A percentile compares a stretch with the other conserved stretches of the same genome.
These are phyloP conservation scores for Propithecus deckenii DNA, from an alignment of 2,797 vertebrate species.

Conservation along the genomic window DNA sequence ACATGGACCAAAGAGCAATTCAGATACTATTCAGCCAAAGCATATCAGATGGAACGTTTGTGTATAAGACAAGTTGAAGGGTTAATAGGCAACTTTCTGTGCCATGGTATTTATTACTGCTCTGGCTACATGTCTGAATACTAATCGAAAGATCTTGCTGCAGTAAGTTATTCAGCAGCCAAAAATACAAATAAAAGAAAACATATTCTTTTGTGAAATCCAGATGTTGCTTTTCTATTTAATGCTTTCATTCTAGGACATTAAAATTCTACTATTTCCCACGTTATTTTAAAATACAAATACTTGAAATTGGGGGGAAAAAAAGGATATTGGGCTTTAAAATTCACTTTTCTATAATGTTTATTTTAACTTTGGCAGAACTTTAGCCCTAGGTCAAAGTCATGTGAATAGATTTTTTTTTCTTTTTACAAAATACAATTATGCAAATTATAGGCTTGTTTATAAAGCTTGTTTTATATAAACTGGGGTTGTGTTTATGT, in stretches of 20 bases:
- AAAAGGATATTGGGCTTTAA: not conserved
- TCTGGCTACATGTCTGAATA: conserved; percentile 46
- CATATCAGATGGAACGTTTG: not conserved
- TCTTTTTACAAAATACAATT: conserved; percentile 43
- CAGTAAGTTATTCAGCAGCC: conserved; percentile 42
- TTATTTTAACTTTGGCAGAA: conserved; percentile 62
- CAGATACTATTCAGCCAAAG: not conserved
- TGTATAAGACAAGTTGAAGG: conserved; percentile 28
- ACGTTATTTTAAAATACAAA: conserved; percentile 47
- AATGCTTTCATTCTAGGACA: conserved; percentile 29
- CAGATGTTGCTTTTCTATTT: conserved; percentile 66
- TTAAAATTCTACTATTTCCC: not conserved
- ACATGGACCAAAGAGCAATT: not conserved
- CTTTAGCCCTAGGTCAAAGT: conserved; percentile 49
- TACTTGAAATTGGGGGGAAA: not conserved
- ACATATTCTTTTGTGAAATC: conserved; percentile 55
- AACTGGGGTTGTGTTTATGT: conserved; percentile 56
- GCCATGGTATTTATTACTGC: conserved; percentile 20
- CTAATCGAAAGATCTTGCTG: conserved; percentile 40
- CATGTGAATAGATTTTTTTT: conserved; percentile 63
- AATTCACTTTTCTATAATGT: conserved; percentile 49
- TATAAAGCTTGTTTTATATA: conserved; percentile 64
- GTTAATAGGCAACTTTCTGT: conserved; percentile 57
- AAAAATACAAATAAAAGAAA: conserved; percentile 56
- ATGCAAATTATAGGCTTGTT: conserved; percentile 66